These are phyloP conservation scores for Myiotriccus ornatus DNA, from an alignment of 2,797 vertebrate species.

Conservation along the genomic window DNA sequence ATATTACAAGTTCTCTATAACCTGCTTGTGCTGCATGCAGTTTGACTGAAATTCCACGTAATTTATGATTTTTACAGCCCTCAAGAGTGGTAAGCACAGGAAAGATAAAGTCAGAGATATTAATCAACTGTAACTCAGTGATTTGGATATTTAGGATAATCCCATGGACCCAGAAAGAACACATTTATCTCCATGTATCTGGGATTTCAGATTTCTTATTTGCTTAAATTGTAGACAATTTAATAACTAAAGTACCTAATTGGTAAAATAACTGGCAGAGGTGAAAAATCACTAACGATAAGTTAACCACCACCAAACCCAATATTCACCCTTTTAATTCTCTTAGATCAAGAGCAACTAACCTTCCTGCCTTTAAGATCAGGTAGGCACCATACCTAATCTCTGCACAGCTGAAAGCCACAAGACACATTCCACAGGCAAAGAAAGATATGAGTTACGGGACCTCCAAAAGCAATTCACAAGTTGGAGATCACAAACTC, in stretches of 20 bases:
- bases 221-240: not conserved
- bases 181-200: not conserved
- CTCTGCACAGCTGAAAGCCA: not conserved
- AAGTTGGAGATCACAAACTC: not conserved
- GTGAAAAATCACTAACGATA: not conserved
- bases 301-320: not conserved
- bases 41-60: not conserved
- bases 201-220: not conserved
- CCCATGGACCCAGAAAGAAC: not conserved
- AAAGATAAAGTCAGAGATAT: not conserved
- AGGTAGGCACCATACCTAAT: not conserved
- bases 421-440: not conserved
- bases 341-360: not conserved
- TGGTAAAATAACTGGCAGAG: not conserved
- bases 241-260: not conserved
- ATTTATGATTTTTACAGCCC: not conserved
- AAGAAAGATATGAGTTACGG: accelerated
- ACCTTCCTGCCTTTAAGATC: not conserved
- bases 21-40: not conserved
- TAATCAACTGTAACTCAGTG: not conserved
- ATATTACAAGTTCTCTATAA: not conserved
- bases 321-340: not conserved
- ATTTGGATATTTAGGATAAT: not conserved
- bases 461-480: not conserved
- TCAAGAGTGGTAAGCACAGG: not conserved